A percentile compares a stretch with the other conserved stretches of the same genome.
phyloP scores from a whole-genome alignment of 2,888 invertebrate genomes.

The Xanthostigma xanthostigma region DNA sequence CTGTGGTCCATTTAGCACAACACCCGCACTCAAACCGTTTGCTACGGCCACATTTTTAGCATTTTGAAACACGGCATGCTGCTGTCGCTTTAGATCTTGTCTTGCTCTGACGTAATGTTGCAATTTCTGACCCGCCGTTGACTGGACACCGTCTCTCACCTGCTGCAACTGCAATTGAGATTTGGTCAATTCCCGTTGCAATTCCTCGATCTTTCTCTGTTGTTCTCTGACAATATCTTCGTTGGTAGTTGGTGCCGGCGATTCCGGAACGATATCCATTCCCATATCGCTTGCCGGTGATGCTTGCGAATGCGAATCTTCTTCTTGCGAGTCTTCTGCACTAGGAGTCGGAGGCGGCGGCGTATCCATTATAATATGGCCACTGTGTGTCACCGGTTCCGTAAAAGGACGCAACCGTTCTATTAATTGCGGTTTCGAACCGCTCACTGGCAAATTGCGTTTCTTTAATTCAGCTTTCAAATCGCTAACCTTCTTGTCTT shows the following conservation, averaged over 20 bases:
- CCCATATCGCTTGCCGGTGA: constrained; percentile 30
- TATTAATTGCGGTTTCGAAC: constrained; percentile 87
- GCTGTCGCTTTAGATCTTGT: constrained; percentile 31
- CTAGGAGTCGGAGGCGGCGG: constrained; percentile 22
- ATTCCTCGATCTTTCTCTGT: constrained; percentile 72
- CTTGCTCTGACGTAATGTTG: constrained; percentile 20
- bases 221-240: constrained; percentile 74
- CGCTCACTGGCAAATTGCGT: constrained; percentile 86
- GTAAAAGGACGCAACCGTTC: constrained; percentile 72
- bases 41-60: constrained; percentile 43
- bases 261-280: constrained; percentile 17
- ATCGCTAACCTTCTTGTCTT: constrained; percentile 94
- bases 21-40: constrained; percentile 30
- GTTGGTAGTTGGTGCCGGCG: constrained; percentile 14
- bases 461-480: constrained; percentile 88
- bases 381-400: constrained; percentile 28
- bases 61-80: constrained; percentile 46
- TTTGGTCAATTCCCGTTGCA: constrained; percentile 65
- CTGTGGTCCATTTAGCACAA: constrained; percentile 47
- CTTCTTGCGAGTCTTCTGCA: constrained; percentile 17
- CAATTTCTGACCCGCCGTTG: constrained; percentile 24
- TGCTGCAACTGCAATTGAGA: constrained; percentile 64
- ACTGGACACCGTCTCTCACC: constrained; percentile 22
- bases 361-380: constrained; percentile 30
- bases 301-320: constrained; percentile 23